Base-by-base conservation (phyloP, 2,888 invertebrate genomes). In the Spilarctia lutea region DNA sequence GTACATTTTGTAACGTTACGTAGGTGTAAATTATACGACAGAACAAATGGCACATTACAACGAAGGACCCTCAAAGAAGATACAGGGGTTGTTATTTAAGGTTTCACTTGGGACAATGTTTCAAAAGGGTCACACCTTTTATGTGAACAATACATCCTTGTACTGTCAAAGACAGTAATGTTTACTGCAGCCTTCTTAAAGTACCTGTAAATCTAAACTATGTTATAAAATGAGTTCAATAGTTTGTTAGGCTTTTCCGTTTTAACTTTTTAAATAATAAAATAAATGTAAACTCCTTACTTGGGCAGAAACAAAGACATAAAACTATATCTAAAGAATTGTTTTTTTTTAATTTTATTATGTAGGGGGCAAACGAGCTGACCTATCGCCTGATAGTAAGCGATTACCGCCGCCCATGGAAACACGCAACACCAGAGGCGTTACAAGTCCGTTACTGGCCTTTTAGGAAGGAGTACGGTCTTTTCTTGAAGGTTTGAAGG, bases 51-150 rank as follows among this genome's bases (percentile, higher is more conserved):
- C 35, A 65, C 42, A 52, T 65, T 66, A 65, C 52, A 45, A 52
- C 20, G 16, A 66, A 74, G 74, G 56, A 20, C 13, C 66, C 66
- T 42, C 20, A 33, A 67, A 60, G 66, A 71, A 67, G 56, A n/a
- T 71, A 74, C 74, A 30, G 33, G 66, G 70, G 74, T 35, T 42
- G 69, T 74, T 65, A 70, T 56, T 74, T 71, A 74, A 42, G 48
- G 42, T 30, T 70, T 56, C 66, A n/a, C 71, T 60, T n/a, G n/a
- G 56, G 24, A 65, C 68, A 63, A 69, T 74, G 66, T 65, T 35
- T 74, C 70, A 70, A 35, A 65, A 69, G 70, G 74, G 74, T 74
- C 30, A 65, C 65, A 69, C 39, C 1, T 52, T 27, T 24, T 56
- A 70, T 52, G 65, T 70, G 52, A 74, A 16, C 70, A 66, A 74